A percentile compares a stretch with the other conserved stretches of the same genome.
Evolutionary conservation across 2,888 invertebrate species (phyloP).

Genomic region (Orthosia incerta): DNA sequence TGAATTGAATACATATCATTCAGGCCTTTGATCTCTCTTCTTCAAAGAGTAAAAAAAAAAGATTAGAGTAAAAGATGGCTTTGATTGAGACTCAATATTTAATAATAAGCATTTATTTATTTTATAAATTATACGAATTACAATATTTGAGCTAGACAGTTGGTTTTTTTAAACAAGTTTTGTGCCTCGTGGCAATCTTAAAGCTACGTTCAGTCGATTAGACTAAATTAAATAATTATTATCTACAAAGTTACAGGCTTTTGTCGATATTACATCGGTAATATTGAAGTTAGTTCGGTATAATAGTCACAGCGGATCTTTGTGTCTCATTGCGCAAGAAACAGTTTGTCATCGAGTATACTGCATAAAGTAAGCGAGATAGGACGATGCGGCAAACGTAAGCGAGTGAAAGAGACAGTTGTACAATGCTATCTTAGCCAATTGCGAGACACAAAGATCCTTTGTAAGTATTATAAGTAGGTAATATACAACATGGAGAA

Average conservation of each 20-base stretch:
- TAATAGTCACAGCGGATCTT: no score
- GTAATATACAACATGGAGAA: background rate
- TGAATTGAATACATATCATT: background rate
- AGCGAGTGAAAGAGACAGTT: no score
- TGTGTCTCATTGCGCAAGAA: no score
- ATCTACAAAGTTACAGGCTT: slow-evolving; percentile 36
- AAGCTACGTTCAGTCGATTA: slow-evolving; percentile 77
- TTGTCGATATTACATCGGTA: slow-evolving; percentile 22
- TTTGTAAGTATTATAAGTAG: no score
- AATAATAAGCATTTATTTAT: slow-evolving; percentile 75
- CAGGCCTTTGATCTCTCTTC: no score
- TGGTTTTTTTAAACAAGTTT: slow-evolving; percentile 79
- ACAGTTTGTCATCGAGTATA: no score
- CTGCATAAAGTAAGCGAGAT: no score
- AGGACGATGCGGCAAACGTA: no score
- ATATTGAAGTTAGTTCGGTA: slow-evolving; percentile 4
- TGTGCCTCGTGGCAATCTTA: slow-evolving; percentile 78
- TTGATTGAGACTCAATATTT: slow-evolving; percentile 31
- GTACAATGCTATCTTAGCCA: no score
- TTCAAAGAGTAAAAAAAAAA: no score
- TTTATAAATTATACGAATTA: slow-evolving; percentile 64
- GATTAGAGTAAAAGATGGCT: no score
- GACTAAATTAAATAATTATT: slow-evolving; percentile 61
- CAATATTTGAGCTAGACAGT: slow-evolving; percentile 84
- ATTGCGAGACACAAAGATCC: no score